A percentile compares a stretch with the other conserved stretches of the same genome.
These are phyloP conservation scores for Struthidea cinerea DNA, from an alignment of 2,113 vertebrate genomes.

Conservation along the genomic window DNA sequence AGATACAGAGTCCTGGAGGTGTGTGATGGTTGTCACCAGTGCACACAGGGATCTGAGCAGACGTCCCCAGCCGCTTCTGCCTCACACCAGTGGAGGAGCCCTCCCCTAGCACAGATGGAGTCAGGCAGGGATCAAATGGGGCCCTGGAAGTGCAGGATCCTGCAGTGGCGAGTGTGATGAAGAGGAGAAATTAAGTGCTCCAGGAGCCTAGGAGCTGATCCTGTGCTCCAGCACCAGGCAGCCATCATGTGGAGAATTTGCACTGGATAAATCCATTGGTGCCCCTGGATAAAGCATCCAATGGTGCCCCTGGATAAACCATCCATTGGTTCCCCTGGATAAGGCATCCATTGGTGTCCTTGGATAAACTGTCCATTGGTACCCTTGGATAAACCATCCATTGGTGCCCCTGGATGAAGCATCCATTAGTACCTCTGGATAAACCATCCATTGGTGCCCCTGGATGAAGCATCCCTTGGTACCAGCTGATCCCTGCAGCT, in stretches of 20 bases:
- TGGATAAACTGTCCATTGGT: not conserved
- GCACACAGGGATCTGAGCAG: not conserved
- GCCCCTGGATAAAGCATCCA: not conserved
- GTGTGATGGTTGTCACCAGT: not conserved
- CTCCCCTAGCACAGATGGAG: accelerated
- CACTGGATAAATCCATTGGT: not conserved
- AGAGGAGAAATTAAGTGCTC: not conserved
- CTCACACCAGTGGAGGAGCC: not conserved
- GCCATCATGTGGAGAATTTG: not conserved
- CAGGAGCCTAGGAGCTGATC: not conserved
- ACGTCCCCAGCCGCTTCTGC: accelerated
- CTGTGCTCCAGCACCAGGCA: not conserved
- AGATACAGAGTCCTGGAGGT: not conserved
- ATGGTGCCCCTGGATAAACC: not conserved
- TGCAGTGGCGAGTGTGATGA: not conserved
- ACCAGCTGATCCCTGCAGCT: not conserved
- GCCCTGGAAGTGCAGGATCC: not conserved
- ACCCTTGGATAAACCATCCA: not conserved
- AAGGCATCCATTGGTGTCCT: not conserved
- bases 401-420: not conserved
- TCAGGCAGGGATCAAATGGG: not conserved
- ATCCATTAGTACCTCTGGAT: not conserved
- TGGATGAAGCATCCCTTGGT: not conserved
- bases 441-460: not conserved
- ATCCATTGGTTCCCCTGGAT: not conserved